phyloP scores from a whole-genome alignment of 2,113 vertebrate genomes.

The Prinia subflava region DNA sequence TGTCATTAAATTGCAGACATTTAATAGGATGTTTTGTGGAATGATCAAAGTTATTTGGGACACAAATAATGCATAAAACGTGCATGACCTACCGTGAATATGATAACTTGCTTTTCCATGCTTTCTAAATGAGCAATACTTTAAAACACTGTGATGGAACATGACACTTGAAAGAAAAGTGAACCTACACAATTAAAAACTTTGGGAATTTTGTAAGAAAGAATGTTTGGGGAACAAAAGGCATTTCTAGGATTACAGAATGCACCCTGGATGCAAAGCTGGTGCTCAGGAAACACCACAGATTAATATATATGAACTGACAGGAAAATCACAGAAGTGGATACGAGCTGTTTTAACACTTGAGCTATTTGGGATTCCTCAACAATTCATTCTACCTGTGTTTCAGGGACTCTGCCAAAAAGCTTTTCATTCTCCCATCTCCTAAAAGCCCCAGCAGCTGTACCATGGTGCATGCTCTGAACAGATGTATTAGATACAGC shows the following conservation, averaged over 20 bases:
- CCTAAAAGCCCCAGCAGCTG: neutral
- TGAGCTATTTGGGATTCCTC: neutral
- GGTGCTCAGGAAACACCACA: neutral
- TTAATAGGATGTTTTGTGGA: neutral
- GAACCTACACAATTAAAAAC: neutral
- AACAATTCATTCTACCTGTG: neutral
- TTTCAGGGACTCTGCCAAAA: neutral
- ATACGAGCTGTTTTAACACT: neutral
- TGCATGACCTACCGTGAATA: fast-evolving
- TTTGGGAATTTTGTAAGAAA: neutral
- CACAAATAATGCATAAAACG: neutral
- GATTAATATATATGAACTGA: neutral
- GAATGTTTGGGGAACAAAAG: neutral
- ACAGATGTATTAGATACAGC: neutral
- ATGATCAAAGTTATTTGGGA: neutral
- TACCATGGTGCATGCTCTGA: neutral
- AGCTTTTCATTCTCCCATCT: neutral
- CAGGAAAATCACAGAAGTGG: neutral
- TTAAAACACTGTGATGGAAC: neutral
- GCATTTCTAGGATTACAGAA: neutral
- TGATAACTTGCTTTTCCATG: neutral
- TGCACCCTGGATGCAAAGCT: neutral
- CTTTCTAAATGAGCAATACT: neutral
- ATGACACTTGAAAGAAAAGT: neutral
- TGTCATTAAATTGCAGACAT: neutral